Percentiles rank a stretch among this genome's conserved stretches.
Evolutionary conservation across 1,140 invertebrate species (phyloP).

Genomic region (Drosophila melanica): DNA sequence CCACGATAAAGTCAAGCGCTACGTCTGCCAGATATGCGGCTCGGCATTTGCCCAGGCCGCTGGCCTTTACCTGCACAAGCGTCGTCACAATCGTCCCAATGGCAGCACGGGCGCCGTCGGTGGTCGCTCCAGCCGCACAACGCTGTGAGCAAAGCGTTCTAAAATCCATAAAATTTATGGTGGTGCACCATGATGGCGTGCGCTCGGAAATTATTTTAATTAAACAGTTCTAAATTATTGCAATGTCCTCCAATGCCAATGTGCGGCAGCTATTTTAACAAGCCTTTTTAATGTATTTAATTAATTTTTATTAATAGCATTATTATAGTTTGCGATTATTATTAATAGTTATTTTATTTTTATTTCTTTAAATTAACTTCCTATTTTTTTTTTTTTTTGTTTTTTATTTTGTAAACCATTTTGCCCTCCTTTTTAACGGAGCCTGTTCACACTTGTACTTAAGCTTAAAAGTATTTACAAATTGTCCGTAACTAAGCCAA

Average conservation of each 20-base stretch:
- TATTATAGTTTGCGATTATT: not conserved
- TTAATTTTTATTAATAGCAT: constrained; percentile 17
- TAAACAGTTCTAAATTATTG: constrained; percentile 31
- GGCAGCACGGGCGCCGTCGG: constrained; percentile 59
- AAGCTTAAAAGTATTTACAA: constrained; percentile 40
- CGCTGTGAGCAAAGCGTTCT: constrained; percentile 46
- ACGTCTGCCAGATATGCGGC: constrained; percentile 84
- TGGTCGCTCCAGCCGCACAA: constrained; percentile 55
- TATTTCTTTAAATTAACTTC: not conserved
- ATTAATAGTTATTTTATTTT: constrained; percentile 9
- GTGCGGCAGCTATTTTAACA: constrained; percentile 32
- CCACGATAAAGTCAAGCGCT: constrained; percentile 85
- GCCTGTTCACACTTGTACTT: constrained; percentile 38
- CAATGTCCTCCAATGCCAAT: constrained; percentile 39
- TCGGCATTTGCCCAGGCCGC: constrained; percentile 84
- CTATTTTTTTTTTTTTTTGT: not conserved
- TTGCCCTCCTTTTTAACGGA: not conserved
- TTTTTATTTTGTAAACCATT: not conserved
- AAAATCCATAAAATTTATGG: not conserved
- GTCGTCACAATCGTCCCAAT: constrained; percentile 83
- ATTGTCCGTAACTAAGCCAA: constrained; percentile 36
- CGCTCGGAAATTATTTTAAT: not conserved
- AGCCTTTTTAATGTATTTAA: constrained; percentile 8
- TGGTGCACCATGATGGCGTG: not conserved
- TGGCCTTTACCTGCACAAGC: constrained; percentile 84